Evolutionary conservation across 1,140 invertebrate genomes (phyloP), one percentile per base, ranked within the genome.

Genomic region (Drosophila ironensis): DNA sequence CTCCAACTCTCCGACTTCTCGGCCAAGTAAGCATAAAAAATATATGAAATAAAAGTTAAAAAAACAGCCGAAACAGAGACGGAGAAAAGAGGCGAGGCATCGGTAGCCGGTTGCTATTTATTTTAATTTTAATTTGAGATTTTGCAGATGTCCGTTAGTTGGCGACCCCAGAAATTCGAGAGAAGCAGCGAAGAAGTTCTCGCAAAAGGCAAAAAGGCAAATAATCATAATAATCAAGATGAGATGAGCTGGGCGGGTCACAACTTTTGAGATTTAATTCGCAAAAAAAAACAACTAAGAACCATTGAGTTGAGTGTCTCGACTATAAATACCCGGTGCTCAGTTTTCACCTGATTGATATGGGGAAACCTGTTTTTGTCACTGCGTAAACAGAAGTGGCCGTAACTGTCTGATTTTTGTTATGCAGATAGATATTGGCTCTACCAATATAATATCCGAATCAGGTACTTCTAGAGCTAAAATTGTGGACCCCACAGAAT

Each of bases 51-150:
- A 37, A 17, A 7, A 41, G 27, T 19, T 9, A 37, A 20, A 19
- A 42, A 24, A 20, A 25, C 28, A 28, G n/a, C n/a, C n/a, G 16
- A 11, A n/a, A 30, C 27, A 60, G 17, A 19, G 9, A 38, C 44
- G 30, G 8, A 12, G 17, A 66, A 14, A 19, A 33, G 44, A 42
- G 24, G 22, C 20, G 35, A 30, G 35, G 41, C 25, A 82, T 76
- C 61, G 52, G 51, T 33, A 56, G 67, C 52, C 45, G 44, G 24
- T 45, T 57, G 73, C 78, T 70, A 82, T 84, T 84, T 82, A 82
- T 82, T 82, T 82, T 73, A 77, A 82, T 82, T 84, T 81, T 82
- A 82, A 81, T 81, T 81, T 82, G 72, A 60, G 76, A 71, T 60
- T 67, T 71, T 47, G 33, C 24, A 6, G n/a, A 9, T 38, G 14